Evolutionary conservation across 2,113 vertebrate genomes (phyloP).

Genomic region (Merops nubicus): DNA sequence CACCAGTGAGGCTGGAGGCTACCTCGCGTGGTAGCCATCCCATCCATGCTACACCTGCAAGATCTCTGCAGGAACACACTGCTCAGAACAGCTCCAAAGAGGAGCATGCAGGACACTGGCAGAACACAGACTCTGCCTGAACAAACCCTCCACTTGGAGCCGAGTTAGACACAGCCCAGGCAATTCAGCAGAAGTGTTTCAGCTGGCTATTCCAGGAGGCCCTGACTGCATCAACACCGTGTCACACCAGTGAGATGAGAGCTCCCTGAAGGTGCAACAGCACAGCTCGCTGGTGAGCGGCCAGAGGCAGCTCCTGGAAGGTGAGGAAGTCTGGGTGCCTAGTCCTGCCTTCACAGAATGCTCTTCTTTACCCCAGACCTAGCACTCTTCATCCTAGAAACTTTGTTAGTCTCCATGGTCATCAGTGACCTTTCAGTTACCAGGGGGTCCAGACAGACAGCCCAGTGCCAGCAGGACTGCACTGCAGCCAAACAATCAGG

Average conservation of each 20-base stretch:
- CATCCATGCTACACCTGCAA: background rate
- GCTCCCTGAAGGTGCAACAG: background rate
- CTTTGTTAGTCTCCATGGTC: background rate
- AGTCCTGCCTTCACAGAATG: background rate
- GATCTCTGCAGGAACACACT: background rate
- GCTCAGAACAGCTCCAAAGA: background rate
- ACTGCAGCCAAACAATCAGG: background rate
- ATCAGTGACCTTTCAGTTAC: too few species aligned
- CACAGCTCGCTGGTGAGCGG: accelerated
- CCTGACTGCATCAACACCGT: background rate
- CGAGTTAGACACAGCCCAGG: background rate
- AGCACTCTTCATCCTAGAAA: background rate
- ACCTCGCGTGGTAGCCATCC: background rate
- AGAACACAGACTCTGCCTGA: background rate
- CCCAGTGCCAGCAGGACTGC: background rate
- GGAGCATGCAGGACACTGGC: background rate
- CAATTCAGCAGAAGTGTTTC: background rate
- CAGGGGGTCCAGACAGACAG: background rate
- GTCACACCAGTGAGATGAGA: background rate
- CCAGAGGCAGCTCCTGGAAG: background rate
- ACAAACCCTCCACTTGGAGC: background rate
- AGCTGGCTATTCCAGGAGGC: background rate
- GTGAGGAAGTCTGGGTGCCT: background rate
- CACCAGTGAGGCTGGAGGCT: background rate
- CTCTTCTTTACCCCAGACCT: background rate